Conservation (phyloP, 2,797 vertebrate genomes). For the Pelobates cultripes region DNA sequence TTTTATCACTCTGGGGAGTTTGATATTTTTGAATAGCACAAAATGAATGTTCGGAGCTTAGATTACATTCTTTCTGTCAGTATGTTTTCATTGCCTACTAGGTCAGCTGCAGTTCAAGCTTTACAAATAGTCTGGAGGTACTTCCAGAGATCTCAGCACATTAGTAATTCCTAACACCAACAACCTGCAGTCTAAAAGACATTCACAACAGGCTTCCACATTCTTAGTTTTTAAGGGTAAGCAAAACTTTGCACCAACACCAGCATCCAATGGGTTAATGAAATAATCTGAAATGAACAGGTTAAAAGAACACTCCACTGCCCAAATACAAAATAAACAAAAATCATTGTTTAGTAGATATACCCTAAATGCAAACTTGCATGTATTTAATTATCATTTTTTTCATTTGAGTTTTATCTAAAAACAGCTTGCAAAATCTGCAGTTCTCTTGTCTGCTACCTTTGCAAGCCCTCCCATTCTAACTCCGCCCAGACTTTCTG, state of each 20-base stretch:
- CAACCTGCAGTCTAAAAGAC: slow-evolving; percentile 55
- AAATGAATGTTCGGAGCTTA: slow-evolving; percentile 41
- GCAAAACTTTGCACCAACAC: background rate
- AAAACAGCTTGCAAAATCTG: too few species aligned
- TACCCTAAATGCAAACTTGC: too few species aligned
- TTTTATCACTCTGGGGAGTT: background rate
- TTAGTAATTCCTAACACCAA: slow-evolving; percentile 54
- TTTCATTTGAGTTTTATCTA: too few species aligned
- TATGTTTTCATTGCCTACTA: slow-evolving; percentile 32
- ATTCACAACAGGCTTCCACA: slow-evolving; percentile 47
- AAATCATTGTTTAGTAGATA: too few species aligned
- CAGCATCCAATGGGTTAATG: too few species aligned
- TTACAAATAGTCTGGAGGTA: slow-evolving; percentile 58
- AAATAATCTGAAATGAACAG: too few species aligned
- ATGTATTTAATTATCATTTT: too few species aligned
- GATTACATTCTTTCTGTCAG: slow-evolving; percentile 29
- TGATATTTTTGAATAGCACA: slow-evolving; percentile 48
- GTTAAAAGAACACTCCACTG: too few species aligned
- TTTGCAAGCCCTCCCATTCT: too few species aligned
- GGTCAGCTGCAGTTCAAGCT: slow-evolving; percentile 61
- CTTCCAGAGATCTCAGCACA: slow-evolving; percentile 57
- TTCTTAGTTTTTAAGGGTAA: slow-evolving; percentile 4
- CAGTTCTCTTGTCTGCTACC: too few species aligned
- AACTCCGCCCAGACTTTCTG: too few species aligned
- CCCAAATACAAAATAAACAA: too few species aligned